Evolutionary conservation across 2,113 vertebrate genomes (phyloP).

Genomic region (Cranoglanis bouderius): DNA sequence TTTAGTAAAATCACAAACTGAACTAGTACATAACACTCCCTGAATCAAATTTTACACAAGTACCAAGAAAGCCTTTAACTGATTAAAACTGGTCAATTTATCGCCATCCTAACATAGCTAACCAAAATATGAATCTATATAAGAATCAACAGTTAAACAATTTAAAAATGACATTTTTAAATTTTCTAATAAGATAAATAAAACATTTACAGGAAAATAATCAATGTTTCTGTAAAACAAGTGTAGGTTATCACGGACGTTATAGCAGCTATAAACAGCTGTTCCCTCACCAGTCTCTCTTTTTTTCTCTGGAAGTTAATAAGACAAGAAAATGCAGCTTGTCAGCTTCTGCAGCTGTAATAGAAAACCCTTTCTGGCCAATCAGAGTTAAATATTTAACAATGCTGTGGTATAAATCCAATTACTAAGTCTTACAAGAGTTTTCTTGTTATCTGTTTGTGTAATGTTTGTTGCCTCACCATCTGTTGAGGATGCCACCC

Average conservation of each 20-base stretch:
- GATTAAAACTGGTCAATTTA: too few relatives aligned
- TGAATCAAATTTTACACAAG: too few relatives aligned
- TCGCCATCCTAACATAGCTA: too few relatives aligned
- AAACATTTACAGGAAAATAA: too few relatives aligned
- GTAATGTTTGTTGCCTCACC: slow-evolving; percentile 69
- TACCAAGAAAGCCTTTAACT: too few relatives aligned
- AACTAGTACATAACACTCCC: too few relatives aligned
- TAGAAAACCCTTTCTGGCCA: neutral
- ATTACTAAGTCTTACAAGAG: neutral
- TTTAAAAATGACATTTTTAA: too few relatives aligned
- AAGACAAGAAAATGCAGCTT: neutral
- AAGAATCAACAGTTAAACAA: neutral
- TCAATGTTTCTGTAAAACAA: neutral
- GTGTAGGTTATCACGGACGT: neutral
- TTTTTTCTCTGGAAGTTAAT: neutral
- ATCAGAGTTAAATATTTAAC: neutral
- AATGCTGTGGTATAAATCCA: neutral
- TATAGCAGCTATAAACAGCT: neutral
- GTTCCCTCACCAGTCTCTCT: neutral
- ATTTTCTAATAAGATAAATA: neutral
- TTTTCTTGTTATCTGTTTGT: neutral
- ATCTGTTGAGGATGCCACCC: slow-evolving; percentile 92
- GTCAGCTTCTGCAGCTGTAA: neutral
- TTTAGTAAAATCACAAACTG: too few relatives aligned
- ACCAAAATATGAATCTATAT: too few relatives aligned